Evolutionary conservation across 2,888 invertebrate species (phyloP).

Genomic region (Cephus nigrinus): DNA sequence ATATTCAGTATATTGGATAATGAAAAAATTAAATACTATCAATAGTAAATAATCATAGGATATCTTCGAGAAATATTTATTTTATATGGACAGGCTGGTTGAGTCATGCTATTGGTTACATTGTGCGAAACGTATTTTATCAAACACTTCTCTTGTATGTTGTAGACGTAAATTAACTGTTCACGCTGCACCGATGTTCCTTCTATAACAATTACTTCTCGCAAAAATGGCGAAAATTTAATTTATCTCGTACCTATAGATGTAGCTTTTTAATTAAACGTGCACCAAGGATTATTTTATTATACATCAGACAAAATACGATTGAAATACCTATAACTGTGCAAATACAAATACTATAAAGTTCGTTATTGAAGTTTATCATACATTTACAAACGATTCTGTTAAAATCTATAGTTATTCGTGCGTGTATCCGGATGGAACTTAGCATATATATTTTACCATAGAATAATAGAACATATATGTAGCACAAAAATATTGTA

Average conservation of each 20-base stretch:
- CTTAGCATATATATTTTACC: background rate
- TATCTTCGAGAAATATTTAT: background rate
- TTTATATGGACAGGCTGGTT: background rate
- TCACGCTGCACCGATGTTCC: background rate
- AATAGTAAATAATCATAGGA: background rate
- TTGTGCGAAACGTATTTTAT: background rate
- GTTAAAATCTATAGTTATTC: background rate
- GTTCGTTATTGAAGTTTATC: background rate
- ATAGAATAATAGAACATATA: background rate
- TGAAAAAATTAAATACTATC: background rate
- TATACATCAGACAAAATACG: background rate
- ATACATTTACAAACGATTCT: background rate
- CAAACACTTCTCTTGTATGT: background rate
- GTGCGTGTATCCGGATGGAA: background rate
- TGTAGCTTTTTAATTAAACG: background rate
- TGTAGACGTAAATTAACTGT: background rate
- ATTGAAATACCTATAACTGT: background rate
- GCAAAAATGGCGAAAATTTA: background rate
- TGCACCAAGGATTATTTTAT: background rate
- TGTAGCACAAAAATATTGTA: background rate
- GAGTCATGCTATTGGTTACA: background rate
- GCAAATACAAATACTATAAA: background rate
- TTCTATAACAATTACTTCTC: background rate
- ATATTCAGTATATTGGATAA: background rate
- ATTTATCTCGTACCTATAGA: background rate